phyloP scores from a whole-genome alignment of 1,140 invertebrate genomes.

The Pissodes strobi region DNA sequence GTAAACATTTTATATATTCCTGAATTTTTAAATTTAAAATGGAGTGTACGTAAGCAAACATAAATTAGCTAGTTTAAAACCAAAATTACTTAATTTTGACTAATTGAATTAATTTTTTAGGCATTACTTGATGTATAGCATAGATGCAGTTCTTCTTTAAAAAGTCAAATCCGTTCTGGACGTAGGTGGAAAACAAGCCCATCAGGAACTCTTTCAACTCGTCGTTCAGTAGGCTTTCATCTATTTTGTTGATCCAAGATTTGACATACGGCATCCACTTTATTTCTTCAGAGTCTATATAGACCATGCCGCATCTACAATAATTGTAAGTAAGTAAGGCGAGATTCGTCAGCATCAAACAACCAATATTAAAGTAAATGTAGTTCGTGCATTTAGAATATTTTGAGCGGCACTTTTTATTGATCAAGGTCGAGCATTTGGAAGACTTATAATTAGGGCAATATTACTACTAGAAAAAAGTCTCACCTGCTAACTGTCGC shows the following conservation, averaged over 20 bases:
- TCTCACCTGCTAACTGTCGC: slow-evolving; percentile 78
- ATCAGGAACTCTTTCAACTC: slow-evolving; percentile 63
- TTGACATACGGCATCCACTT: slow-evolving; percentile 81
- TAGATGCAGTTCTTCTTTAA: slow-evolving; percentile 67
- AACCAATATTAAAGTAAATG: too few species aligned
- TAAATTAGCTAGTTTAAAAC: too few species aligned
- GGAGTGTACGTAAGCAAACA: too few species aligned
- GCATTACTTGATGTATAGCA: slow-evolving; percentile 61
- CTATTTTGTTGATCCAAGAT: slow-evolving; percentile 73
- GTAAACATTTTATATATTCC: too few species aligned
- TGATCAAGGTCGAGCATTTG: too few species aligned
- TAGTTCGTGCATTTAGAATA: too few species aligned
- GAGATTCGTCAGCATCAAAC: too few species aligned
- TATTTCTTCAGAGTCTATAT: slow-evolving; percentile 80
- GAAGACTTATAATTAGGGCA: too few species aligned
- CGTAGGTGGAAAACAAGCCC: slow-evolving; percentile 65
- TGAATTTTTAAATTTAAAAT: too few species aligned
- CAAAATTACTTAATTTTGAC: too few species aligned
- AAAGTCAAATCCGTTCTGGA: slow-evolving; percentile 69
- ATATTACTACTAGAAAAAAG: neutral
- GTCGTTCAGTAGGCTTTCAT: slow-evolving; percentile 60
- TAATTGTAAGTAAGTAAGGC: neutral
- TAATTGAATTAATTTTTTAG: too few species aligned
- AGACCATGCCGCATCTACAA: slow-evolving; percentile 81
- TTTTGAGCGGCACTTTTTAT: too few species aligned